Percentiles rank a stretch among this genome's conserved stretches.
Conservation (phyloP, 2,113 vertebrate genomes). For the Trematomus loennbergii region DNA sequence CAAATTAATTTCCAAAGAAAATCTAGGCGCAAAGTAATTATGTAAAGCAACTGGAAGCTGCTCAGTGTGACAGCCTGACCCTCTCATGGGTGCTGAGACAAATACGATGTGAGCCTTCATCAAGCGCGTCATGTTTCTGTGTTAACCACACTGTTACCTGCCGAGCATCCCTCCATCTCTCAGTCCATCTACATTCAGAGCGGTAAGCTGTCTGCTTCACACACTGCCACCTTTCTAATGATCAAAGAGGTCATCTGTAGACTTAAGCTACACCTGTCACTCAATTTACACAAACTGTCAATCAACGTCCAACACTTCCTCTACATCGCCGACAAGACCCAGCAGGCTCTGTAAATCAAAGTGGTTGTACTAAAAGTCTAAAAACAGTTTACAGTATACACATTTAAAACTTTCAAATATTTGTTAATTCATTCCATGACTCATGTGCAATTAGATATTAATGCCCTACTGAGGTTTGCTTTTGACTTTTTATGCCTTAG, state of each 20-base stretch:
- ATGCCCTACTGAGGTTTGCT: slow-evolving; percentile 54
- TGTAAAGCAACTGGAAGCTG: slow-evolving; percentile 54
- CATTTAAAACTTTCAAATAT: slow-evolving; percentile 27
- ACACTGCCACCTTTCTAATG: slow-evolving; percentile 60
- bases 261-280: slow-evolving; percentile 73
- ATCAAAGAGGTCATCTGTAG: slow-evolving; percentile 77
- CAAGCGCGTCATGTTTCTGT: slow-evolving; percentile 15
- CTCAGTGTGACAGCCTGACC: slow-evolving; percentile 33
- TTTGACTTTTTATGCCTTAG: slow-evolving; percentile 66
- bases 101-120: slow-evolving; percentile 34
- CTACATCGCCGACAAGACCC: slow-evolving; percentile 42
- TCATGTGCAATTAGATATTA: slow-evolving; percentile 57
- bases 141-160: slow-evolving; percentile 49
- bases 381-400: slow-evolving; percentile 19
- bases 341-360: slow-evolving; percentile 10
- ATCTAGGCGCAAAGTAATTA: background rate
- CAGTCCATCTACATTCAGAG: slow-evolving; percentile 41
- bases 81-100: slow-evolving; percentile 43
- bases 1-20: slow-evolving; percentile 48
- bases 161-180: slow-evolving; percentile 50
- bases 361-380: slow-evolving; percentile 19
- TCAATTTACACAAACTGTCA: slow-evolving; percentile 66
- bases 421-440: slow-evolving; percentile 40
- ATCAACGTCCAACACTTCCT: slow-evolving; percentile 59
- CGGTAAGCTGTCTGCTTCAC: slow-evolving; percentile 62